Base-by-base conservation (phyloP, 2,797 vertebrate genomes). In the Cirrhinus molitorella region DNA sequence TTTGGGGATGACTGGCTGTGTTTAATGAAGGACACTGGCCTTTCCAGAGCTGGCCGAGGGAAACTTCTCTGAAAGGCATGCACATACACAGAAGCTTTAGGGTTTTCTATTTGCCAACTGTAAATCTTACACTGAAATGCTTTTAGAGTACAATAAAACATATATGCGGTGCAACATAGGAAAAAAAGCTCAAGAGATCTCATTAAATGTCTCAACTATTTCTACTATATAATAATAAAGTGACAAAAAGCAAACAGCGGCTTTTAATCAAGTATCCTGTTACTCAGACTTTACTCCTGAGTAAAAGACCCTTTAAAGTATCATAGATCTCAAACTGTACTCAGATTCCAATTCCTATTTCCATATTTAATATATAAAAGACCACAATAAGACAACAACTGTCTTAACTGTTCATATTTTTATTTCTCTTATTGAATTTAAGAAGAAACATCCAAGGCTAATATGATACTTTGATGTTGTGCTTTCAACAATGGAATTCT, bases 1-100 rank as follows among this genome's bases (percentile, higher is more conserved):
- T 95, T 94, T 95, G 93, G 94, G 80, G 81, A 85, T 71, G 89
- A 89, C 72, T 49, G 73, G 51, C 75, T 91, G 85, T 91, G 91
- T 92, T 94, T 92, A 92, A 91, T 92, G 91, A 90, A 88, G 88
- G 88, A 85, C 86, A 75, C 74, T 81, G 80, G 89, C 89, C 91
- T 92, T 86, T 87, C 90, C 88, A 90, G 90, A 89, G 55, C 77
- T 86, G 87, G 70, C 85, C 80, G 85, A 53, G 37, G 81, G 34
- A 74, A 70, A 70, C 63, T 53, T 68, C 11, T 73, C 63, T 74
- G 61, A 76, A 73, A 43, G 72, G 37, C 72, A 76, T 23, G 61
- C 23, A 40, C 79, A 81, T 79, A 80, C 67, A 84, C 72, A 34
- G 49, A 81, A 59, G 37, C 53, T 67, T 66, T 65, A 21, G 21